Base-by-base conservation (phyloP, 2,888 invertebrate species). In the Gymnocheta viridis region DNA sequence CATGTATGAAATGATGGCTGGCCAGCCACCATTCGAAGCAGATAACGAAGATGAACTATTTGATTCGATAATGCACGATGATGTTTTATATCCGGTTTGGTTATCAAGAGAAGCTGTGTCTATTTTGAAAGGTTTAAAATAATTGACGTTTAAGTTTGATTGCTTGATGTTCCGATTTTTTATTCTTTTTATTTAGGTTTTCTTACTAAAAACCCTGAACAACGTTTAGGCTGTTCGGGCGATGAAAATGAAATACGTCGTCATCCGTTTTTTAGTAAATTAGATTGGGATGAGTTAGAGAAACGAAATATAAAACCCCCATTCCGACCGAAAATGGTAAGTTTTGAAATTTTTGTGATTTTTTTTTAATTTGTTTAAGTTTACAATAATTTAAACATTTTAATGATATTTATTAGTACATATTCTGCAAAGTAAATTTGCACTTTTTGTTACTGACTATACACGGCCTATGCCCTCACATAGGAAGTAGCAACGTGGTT, bases 1-100 rank as follows among this genome's bases (percentile, higher is more conserved):
- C 58, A 97, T 99, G 97, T 99, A 99, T 93, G 99, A 99, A 94
- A 99, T 99, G 99, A 96, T 99, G 97, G 99, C 98, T 1, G 99
- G 99, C 0, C 99, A 99, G 92, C 99, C 99, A 81, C 99, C 99
- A 14, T 99, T 99, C 93, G 99, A 99, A 93, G 99, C 99, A 4
- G 99, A 99, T 93, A 99, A 99, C 93, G 99, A 99, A 93, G 99
- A 99, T 92, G 99, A 99, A 92, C 94, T 99, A 84, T 99, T 99
- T 93, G 99, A 99, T 93, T 97, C 98, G 86, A 99, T 99, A 91
- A 94, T 99, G 88, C 98, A 98, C 91, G 99, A 99, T 91, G 99
- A 99, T 92, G 99, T 99, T 73, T 94, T 98, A 22, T 99, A 99
- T 93, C 99, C 99, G 14, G 98, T 99, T 17, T 99, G 99, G 99